Evolutionary conservation across 2,113 vertebrate species (phyloP).

Genomic region (Pseudorasbora parva): DNA sequence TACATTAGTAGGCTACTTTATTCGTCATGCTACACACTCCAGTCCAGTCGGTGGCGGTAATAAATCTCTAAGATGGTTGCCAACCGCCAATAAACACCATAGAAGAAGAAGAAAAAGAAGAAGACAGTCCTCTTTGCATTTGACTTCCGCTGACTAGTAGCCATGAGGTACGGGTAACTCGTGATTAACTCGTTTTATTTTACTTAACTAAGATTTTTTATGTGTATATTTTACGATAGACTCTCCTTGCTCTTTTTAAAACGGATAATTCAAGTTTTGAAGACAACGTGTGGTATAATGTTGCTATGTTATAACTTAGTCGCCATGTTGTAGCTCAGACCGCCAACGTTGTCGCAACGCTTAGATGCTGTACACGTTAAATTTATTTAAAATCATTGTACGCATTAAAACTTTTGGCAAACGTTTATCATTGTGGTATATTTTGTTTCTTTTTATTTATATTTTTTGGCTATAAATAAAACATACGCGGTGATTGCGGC

Average conservation of each 20-base stretch:
- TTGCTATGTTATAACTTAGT: not conserved
- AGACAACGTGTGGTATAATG: too few species aligned
- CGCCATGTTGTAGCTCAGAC: slow-evolving; percentile 6
- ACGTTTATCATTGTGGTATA: not conserved
- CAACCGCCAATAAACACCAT: too few species aligned
- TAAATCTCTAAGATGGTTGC: too few species aligned
- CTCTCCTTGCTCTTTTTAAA: too few species aligned
- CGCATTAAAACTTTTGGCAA: not conserved
- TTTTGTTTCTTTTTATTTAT: not conserved
- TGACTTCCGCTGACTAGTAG: slow-evolving; percentile 14
- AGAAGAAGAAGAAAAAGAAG: too few species aligned
- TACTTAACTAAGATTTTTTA: not conserved
- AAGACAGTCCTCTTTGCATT: not conserved
- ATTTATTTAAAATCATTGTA: not conserved
- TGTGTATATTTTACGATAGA: not conserved
- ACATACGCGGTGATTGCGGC: not conserved
- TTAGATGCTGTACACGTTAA: too few species aligned
- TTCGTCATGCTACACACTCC: too few species aligned
- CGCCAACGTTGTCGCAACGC: not conserved
- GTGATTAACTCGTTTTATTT: not conserved
- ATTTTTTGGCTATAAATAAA: not conserved
- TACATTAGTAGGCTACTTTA: too few species aligned
- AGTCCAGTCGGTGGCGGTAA: too few species aligned
- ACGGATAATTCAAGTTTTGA: not conserved
- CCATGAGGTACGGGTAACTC: slow-evolving; percentile 4